Evolutionary conservation across 2,113 vertebrate species (phyloP), one percentile per base, ranked within the genome.

Genomic region (Myrmecophaga tridactyla): DNA sequence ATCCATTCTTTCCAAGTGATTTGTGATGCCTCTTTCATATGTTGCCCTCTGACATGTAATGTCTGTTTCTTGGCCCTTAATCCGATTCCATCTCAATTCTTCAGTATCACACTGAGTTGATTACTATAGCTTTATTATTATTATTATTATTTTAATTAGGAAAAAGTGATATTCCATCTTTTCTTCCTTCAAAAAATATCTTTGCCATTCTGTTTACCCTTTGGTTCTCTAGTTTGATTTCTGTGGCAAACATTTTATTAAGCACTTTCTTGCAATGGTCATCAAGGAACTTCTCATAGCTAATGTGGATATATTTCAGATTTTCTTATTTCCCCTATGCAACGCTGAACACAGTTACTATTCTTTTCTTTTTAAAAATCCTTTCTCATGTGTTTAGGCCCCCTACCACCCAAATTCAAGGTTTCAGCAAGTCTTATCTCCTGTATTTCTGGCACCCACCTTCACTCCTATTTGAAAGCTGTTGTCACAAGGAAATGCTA

Each of bases 131-230:
- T 76, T 73, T 58, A 75, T 51, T 53, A 62, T 90, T 90, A 39
- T 58, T 65, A n/a, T n/a, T n/a, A n/a, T n/a, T n/a, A n/a, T 89
- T 84, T 90, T 86, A 72, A 72, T 73, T 34, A 58, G n/a, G 76
- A 62, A 0, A 17, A 3, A 60, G 14, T 46, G 51, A 43, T 27
- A 5, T 1, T 51, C n/a, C 13, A 4, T 81, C 31, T 43, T 86
- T 85, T 72, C 27, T n/a, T 67, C 48, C 15, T 36, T 85, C 51
- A 93, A 72, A 72, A 72, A 70, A 73, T 48, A 31, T 53, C 65
- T 88, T 82, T 82, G 60, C 18, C 27, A 18, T 34, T 86, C 13
- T 4, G 31, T 75, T 51, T 90, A 93, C 34, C 60, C 25, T 86
- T 86, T 67, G n/a, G 67, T 86, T 80, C 46, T 96, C 58, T 86